Evolutionary conservation across 2,113 vertebrate genomes (phyloP), one percentile per base, ranked within the genome.

Genomic region (Urocolius indicus): DNA sequence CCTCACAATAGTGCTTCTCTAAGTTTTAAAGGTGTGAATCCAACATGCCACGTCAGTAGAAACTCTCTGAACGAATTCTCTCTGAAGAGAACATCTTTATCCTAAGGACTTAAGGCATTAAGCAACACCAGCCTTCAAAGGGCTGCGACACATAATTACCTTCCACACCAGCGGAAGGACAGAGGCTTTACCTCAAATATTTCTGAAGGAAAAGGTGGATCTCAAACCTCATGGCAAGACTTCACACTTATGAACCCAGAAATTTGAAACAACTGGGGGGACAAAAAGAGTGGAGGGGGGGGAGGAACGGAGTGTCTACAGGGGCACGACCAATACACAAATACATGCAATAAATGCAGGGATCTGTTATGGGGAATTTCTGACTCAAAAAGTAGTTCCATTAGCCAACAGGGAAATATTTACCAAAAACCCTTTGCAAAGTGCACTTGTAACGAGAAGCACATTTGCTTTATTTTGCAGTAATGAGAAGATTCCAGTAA

Each of bases 1-100:
- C 63, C 48, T 74, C 52, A 61, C 32, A 84, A 81, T 6, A 80
- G n/a, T 11, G 18, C 68, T 83, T 73, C 54, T 69, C 49, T 67
- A 75, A 36, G 27, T 67, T 90, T 88, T 73, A 88, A 51, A 89
- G 26, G 48, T 74, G 69, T 65, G 78, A 83, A 90, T 48, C 36
- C 32, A 77, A 77, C 13, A 51, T 29, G 62, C 0, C 16, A 26
- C n/a, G 84, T 26, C 29, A 90, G 18, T 19, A 90, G 59, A 74
- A 89, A 67, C 14, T 5, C 32, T 46, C 57, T 58, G 45, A 68
- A 45, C 51, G 74, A 54, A 81, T 57, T 58, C 22, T 18, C 19
- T 79, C 84, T 46, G 45, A 78, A 87, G 57, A 45, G 16, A 90
- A 34, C 5, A 38, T 26, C 22, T 75, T 73, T 61, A 90, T 63